These are phyloP conservation scores for Parelbella ahira DNA, from an alignment of 2,888 invertebrate species.

Conservation along the genomic window DNA sequence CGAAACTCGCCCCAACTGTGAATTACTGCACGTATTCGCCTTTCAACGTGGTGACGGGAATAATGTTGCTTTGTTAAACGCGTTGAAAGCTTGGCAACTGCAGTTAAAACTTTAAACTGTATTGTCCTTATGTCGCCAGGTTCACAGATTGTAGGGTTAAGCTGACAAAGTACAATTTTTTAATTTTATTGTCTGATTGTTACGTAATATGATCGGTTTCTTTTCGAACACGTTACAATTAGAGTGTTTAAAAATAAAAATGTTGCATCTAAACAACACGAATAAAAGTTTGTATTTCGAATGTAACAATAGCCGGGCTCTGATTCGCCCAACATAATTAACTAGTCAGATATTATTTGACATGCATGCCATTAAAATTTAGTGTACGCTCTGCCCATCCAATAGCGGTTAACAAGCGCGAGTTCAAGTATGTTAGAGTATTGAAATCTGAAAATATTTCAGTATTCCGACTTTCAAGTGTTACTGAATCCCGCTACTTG, in stretches of 20 bases:
- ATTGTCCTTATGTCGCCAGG: conserved; percentile 9
- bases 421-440: neutral
- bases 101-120: conserved; percentile 20
- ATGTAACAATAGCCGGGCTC: too few relatives aligned
- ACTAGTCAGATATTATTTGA: too few relatives aligned
- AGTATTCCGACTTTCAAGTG: conserved; percentile 10
- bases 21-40: conserved; percentile 19
- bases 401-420: neutral
- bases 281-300: too few relatives aligned
- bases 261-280: too few relatives aligned
- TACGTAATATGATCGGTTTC: too few relatives aligned
- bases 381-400: neutral
- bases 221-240: too few relatives aligned
- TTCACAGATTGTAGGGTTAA: neutral
- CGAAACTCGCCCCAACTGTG: conserved; percentile 19
- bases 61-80: conserved; percentile 19
- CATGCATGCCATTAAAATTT: too few relatives aligned
- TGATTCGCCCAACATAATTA: too few relatives aligned
- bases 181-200: too few relatives aligned
- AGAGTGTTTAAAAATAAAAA: too few relatives aligned
- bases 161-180: too few relatives aligned
- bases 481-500: conserved; percentile 1
- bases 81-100: conserved; percentile 21
- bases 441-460: conserved; percentile 7
- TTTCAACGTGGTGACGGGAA: conserved; percentile 12